Base-by-base conservation (phyloP, 2,113 vertebrate species). In the Neolamprologus brichardi region DNA sequence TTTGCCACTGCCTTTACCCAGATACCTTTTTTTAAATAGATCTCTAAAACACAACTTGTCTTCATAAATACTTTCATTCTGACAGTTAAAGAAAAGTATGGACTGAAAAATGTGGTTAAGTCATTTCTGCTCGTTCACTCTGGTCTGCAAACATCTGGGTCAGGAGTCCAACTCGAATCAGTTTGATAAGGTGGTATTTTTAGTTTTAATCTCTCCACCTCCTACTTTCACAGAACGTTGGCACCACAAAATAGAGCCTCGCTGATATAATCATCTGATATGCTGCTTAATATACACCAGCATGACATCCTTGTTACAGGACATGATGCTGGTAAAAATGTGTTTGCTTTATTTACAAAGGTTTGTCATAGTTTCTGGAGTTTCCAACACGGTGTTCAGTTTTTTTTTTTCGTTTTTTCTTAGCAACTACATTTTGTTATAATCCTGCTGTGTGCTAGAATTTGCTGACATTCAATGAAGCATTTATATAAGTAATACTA, bases 101-200 rank as follows among this genome's bases (percentile, higher is more conserved):
- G 32, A 37, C 78, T 54, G 34, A 79, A 62, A 70, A 52, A 46
- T 32, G 4, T 10, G 25, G 39, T 78, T 37, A 10, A 44, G 14
- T 89, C 3, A 20, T 34, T 83, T 18, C 37, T n/a, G 54, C 28
- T 62, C 1, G 8, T 14, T 51, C 14, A 7, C 58, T 52, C 28
- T 23, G 30, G 44, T 75, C 7, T 51, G 6, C 6, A 75, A 75
- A 46, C 37, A 46, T 46, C 34, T 23, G 37, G 13, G 12, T 23
- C 37, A 70, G 20, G n/a, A 70, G 12, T 44, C 64, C 7, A 41
- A 10, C 37, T 80, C 54, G 14, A 4, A 82, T 89, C 86, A 79
- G 62, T 67, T 20, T 67, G 79, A 93, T 92, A 82, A 93, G 84
- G 91, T 85, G 85, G 52, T 91, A 72, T 82, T 88, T 91, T 90